Evolutionary conservation across 2,113 vertebrate genomes (phyloP).

Genomic region (Lota lota): DNA sequence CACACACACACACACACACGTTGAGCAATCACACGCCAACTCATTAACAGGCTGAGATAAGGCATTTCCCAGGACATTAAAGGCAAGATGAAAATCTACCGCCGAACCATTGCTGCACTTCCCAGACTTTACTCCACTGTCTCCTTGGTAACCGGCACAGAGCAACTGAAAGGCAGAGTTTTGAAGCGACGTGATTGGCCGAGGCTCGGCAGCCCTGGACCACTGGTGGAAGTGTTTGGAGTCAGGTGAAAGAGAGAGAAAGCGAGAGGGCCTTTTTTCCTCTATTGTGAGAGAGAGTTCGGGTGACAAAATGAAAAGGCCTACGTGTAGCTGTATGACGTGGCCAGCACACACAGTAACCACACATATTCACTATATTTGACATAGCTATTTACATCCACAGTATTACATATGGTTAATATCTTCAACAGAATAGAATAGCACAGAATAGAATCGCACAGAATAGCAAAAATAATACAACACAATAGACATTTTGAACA

Average conservation of each 20-base stretch:
- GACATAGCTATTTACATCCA: neutral
- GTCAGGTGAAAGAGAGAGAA: conserved; percentile 50
- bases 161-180: conserved; percentile 60
- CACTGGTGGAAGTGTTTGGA: conserved; percentile 60
- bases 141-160: conserved; percentile 71
- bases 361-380: neutral
- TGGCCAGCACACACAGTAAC: neutral
- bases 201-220: conserved; percentile 55
- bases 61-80: conserved; percentile 5
- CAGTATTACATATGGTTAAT: no score
- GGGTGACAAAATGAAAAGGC: conserved; percentile 2
- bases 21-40: no score
- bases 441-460: no score
- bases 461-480: no score
- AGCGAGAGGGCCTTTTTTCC: conserved; percentile 22
- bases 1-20: no score
- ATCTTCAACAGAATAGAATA: no score
- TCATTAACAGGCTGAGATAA: conserved; percentile 26
- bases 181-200: conserved; percentile 66
- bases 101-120: conserved; percentile 61
- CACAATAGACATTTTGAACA: no score
- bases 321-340: no score
- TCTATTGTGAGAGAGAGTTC: conserved; percentile 14
- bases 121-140: conserved; percentile 65
- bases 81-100: conserved; percentile 16